A percentile compares a stretch with the other conserved stretches of the same genome.
Evolutionary conservation across 2,797 vertebrate species (phyloP).

Genomic region (Tenualosa ilisha): DNA sequence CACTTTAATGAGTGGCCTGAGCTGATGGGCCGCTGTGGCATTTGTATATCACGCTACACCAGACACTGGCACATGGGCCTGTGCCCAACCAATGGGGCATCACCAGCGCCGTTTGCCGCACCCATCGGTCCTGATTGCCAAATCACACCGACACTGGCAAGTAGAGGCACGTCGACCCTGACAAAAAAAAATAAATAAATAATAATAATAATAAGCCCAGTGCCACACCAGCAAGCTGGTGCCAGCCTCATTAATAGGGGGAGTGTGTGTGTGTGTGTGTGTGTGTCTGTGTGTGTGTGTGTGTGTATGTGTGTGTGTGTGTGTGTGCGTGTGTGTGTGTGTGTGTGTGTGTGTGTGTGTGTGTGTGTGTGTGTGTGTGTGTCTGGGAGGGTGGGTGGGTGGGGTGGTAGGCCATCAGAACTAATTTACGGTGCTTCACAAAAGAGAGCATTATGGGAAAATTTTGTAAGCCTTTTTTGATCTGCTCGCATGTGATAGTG

Average conservation of each 20-base stretch:
- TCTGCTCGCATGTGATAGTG: neutral
- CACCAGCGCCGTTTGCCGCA: slow-evolving; percentile 37
- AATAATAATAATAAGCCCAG: too few relatives aligned
- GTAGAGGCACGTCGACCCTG: slow-evolving; percentile 50
- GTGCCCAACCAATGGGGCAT: slow-evolving; percentile 39
- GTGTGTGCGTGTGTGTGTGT: too few relatives aligned
- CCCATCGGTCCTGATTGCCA: neutral
- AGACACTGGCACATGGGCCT: slow-evolving; percentile 41
- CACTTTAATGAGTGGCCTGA: neutral
- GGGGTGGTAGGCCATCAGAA: neutral
- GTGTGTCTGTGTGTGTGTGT: too few relatives aligned
- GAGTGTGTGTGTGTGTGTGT: too few relatives aligned
- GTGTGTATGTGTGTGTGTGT: too few relatives aligned
- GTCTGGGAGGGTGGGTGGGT: too few relatives aligned
- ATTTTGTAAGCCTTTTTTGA: neutral
- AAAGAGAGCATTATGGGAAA: neutral
- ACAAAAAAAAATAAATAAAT: too few relatives aligned
- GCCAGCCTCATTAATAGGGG: slow-evolving; percentile 39
- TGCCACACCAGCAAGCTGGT: slow-evolving; percentile 57
- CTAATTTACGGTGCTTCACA: neutral
- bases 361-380: too few relatives aligned
- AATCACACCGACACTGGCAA: slow-evolving; percentile 46
- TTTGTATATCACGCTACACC: slow-evolving; percentile 44
- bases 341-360: too few relatives aligned
- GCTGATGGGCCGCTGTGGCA: neutral